phyloP scores from a whole-genome alignment of 2,888 invertebrate species.

The Monochamus alternatus region DNA sequence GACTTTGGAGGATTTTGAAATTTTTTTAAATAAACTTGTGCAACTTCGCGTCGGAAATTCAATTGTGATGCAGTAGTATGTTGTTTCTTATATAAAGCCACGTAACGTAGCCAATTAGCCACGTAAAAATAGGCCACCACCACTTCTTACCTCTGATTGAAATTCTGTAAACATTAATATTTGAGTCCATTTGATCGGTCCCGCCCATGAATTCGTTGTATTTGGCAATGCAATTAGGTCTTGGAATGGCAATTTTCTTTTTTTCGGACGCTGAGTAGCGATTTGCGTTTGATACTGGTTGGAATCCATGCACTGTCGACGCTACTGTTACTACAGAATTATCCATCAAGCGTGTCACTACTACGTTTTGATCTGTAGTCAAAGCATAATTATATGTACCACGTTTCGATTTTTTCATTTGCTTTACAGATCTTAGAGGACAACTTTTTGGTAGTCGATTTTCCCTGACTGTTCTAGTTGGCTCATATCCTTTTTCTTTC shows the following conservation, averaged over 20 bases:
- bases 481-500: constrained; percentile 47
- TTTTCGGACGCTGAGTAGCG: constrained; percentile 17
- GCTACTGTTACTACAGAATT: background rate
- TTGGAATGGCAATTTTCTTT: constrained; percentile 20
- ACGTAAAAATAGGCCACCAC: constrained; percentile 40
- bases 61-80: constrained; percentile 11
- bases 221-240: constrained; percentile 6
- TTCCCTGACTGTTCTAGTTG: constrained; percentile 54
- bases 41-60: constrained; percentile 28
- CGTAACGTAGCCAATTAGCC: constrained; percentile 13
- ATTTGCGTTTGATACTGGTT: constrained; percentile 3
- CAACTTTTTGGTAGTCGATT: constrained; percentile 48
- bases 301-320: background rate
- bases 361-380: background rate
- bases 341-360: background rate
- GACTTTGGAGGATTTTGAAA: constrained; percentile 12
- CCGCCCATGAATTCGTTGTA: constrained; percentile 39
- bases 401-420: background rate
- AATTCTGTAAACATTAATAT: constrained; percentile 25
- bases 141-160: constrained; percentile 38
- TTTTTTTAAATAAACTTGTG: constrained; percentile 25
- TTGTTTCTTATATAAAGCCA: constrained; percentile 16
- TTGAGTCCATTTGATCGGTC: constrained; percentile 35
- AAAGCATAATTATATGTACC: background rate
- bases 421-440: background rate